Percentiles rank a stretch among this genome's conserved stretches.
Evolutionary conservation across 2,888 invertebrate species (phyloP).

Genomic region (Philereme vetulata): DNA sequence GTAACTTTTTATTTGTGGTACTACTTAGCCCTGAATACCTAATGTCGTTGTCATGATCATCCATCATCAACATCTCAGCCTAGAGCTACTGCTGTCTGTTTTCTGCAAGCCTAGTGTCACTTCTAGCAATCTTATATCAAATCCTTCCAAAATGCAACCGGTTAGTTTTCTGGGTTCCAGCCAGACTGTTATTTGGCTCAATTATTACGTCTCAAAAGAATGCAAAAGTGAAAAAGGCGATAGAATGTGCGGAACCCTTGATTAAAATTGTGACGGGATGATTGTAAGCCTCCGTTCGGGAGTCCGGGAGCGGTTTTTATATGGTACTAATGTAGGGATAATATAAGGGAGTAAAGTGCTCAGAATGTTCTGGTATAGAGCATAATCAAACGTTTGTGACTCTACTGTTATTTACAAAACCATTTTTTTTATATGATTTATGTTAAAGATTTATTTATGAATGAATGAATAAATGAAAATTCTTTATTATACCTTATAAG

Average conservation of each 20-base stretch:
- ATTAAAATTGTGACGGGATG: slow-evolving; percentile 81
- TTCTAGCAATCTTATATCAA: slow-evolving; percentile 7
- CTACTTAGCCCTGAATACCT: too few species aligned
- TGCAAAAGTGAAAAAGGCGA: slow-evolving; percentile 72
- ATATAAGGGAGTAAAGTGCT: slow-evolving; percentile 9
- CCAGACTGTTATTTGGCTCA: slow-evolving; percentile 73
- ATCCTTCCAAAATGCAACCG: slow-evolving; percentile 53
- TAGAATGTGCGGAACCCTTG: slow-evolving; percentile 72
- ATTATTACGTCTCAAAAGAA: slow-evolving; percentile 75
- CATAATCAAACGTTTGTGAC: too few species aligned
- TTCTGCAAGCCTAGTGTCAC: background rate
- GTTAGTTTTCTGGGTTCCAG: slow-evolving; percentile 39
- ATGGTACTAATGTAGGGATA: slow-evolving; percentile 23
- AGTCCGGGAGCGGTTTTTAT: slow-evolving; percentile 22
- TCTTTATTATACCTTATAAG: too few species aligned
- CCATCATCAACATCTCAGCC: too few species aligned
- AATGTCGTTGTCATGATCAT: too few species aligned
- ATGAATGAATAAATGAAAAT: too few species aligned
- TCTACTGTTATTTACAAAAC: too few species aligned
- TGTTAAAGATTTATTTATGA: too few species aligned
- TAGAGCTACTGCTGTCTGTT: too few species aligned
- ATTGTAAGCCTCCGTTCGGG: slow-evolving; percentile 56
- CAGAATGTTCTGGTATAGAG: background rate
- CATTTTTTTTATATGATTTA: too few species aligned
- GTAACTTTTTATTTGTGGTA: too few species aligned